phyloP scores from a whole-genome alignment of 2,797 vertebrate genomes.

The Moxostoma hubbsi region DNA sequence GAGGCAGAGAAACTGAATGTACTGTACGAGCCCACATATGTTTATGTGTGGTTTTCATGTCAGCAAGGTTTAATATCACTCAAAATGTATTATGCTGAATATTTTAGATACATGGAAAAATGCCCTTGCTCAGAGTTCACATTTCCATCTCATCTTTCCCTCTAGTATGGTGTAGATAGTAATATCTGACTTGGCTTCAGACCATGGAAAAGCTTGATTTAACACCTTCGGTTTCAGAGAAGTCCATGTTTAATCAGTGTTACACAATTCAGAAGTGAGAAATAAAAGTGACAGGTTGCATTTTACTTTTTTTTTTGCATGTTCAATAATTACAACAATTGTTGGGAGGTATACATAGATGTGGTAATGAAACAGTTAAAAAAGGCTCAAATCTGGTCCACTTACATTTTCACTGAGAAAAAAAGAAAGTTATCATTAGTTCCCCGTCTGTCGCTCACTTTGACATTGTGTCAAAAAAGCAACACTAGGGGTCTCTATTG shows the following conservation, averaged over 20 bases:
- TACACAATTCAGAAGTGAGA: not conserved
- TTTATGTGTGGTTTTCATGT: constrained; percentile 41
- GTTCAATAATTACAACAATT: not conserved
- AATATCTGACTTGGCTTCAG: constrained; percentile 25
- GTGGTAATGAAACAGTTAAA: not conserved
- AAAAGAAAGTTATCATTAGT: not conserved
- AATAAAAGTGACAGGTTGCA: not conserved
- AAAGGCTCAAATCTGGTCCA: not conserved
- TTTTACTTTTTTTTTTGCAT: not conserved
- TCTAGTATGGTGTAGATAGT: constrained; percentile 25
- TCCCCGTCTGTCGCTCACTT: no score
- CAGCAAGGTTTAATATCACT: constrained; percentile 48
- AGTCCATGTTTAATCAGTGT: constrained; percentile 3
- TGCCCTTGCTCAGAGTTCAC: constrained; percentile 17
- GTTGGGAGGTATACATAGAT: not conserved
- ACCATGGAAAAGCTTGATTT: constrained; percentile 10
- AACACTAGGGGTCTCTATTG: no score
- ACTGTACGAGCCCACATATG: constrained; percentile 13
- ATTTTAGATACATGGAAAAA: constrained; percentile 44
- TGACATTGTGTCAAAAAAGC: no score
- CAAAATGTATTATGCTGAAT: constrained; percentile 44
- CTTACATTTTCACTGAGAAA: not conserved
- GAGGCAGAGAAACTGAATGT: not conserved
- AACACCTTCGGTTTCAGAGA: constrained; percentile 21
- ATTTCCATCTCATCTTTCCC: constrained; percentile 35